Base-by-base conservation (phyloP, 2,888 invertebrate genomes). In the Mellilla xanthometata region DNA sequence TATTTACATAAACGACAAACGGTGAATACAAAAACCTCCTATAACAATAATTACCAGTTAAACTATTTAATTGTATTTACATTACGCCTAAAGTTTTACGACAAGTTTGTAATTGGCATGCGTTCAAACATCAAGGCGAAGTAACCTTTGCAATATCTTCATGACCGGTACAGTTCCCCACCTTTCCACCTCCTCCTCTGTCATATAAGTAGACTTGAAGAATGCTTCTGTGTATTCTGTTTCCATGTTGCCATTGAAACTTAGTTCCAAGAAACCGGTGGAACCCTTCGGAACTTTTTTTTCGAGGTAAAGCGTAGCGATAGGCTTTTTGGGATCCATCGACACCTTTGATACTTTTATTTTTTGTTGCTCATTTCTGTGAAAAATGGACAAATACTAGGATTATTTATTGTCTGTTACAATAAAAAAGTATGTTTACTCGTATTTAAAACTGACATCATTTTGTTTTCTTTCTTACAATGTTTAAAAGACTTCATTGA, bases 221-320 rank as follows among this genome's bases (percentile, higher is more conserved):
- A 96, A 89, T 0, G 94, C 95, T 52, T 93, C 93, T 0, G 92
- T 91, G 2, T 86, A 90, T 3, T 91, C 91, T 9, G 92, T 92
- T 48, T 91, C 92, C 56, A 96, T 79, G 40, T 88, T 91, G 0
- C 95, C 95, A 45, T 90, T 90, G 65, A 94, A 95, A 1, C 80
- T 85, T 31, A 96, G 90, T 53, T 92, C 91, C 9, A 96, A 63
- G 58, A 92, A 89, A 26, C 94, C 93, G 8, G 85, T 86, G 0
- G 92, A 83, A 0, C 91, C 91, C 33, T 90, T 86, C 2, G 91
- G 83, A 2, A 94, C 68, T 7, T 80, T 68, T 49, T 91, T 91
- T 36, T 92, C 92, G 2, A 95, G 74, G 35, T 91, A 85, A 1
- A 95, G 85, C 0, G 91, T 90, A 45, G 90, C 90, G 32, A 93